phyloP scores from a whole-genome alignment of 2,888 invertebrate genomes.

The Aspidiotus destructor region DNA sequence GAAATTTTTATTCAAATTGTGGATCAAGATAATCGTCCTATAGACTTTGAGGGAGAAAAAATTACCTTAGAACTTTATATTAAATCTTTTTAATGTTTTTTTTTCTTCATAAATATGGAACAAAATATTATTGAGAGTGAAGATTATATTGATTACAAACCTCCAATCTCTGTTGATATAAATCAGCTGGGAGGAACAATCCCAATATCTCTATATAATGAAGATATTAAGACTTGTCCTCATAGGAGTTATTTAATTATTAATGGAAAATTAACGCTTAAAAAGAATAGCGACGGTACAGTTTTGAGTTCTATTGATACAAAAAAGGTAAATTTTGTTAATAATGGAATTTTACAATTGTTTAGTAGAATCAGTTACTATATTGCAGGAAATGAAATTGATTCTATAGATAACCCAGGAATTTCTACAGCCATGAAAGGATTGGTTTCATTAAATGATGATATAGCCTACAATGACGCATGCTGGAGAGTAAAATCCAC shows the following conservation, averaged over 20 bases:
- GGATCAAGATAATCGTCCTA: conserved; percentile 21
- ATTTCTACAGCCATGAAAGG: conserved; percentile 6
- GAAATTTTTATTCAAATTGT: conserved; percentile 11
- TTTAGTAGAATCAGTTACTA: conserved; percentile 23
- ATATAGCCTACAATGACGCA: conserved; percentile 7
- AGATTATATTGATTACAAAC: conserved; percentile 6
- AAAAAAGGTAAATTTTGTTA: conserved; percentile 17
- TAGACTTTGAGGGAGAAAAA: conserved; percentile 20
- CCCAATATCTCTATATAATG: conserved; percentile 14
- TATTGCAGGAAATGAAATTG: conserved; percentile 18
- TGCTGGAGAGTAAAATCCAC: conserved; percentile 3
- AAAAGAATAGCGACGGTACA: conserved; percentile 18
- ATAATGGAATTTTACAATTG: conserved; percentile 20
- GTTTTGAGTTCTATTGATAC: conserved; percentile 11
- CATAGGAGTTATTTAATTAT: conserved; percentile 13
- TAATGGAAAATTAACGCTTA: conserved; percentile 14
- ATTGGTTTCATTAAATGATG: not conserved
- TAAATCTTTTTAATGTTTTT: conserved; percentile 17
- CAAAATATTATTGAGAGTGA: conserved; percentile 22
- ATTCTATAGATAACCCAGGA: conserved; percentile 18
- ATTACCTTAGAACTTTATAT: conserved; percentile 13
- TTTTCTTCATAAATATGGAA: conserved; percentile 11
- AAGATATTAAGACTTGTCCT: not conserved
- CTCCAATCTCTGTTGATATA: not conserved
- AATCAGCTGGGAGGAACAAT: conserved; percentile 9